Evolutionary conservation across 2,888 invertebrate species (phyloP), one percentile per base, ranked within the genome.

Genomic region (Antheraea assamensis): DNA sequence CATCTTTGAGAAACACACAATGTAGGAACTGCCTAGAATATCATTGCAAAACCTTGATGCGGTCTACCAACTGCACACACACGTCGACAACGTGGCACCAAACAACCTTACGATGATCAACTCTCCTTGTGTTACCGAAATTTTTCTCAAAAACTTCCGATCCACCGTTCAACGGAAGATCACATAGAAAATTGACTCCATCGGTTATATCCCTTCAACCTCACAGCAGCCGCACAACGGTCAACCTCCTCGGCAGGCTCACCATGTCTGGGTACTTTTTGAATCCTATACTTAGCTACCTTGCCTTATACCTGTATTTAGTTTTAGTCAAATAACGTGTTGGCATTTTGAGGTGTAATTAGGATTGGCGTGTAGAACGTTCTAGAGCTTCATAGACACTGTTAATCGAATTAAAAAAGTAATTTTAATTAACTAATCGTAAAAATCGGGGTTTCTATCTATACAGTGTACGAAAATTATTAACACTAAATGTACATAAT

Each of bases 181-280:
- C 83, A 85, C 80, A 83, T 85, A 87, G 88, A 88, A 88, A 88
- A 84, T 84, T 85, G 81, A 75, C 82, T 85, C 81, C 86, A 88
- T 88, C 88, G 80, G 83, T 87, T 80, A 86, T 86, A 87, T 88
- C 87, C 91, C 91, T 89, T 87, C 90, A 90, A 92, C 92, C 89
- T 89, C 91, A 92, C 89, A 87, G 92, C 93, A 90, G 90, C 89
- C 90, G 85, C 85, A 88, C 92, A 88, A 85, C 91, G 91, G 88
- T 88, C 92, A 82, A 89, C 90, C 88, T 83, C 82, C 88, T 83
- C 82, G 88, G 85, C 89, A 89, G 89, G 91, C 93, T 90, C 93
- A 92, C 88, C 93, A 92, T 89, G 87, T 92, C 88, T 93, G 92
- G 94, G 94, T 94, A 94, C 92, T 92, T 89, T 93, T 94, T 94